Evolutionary conservation across 2,797 vertebrate species (phyloP).

Genomic region (Rachycentron canadum): DNA sequence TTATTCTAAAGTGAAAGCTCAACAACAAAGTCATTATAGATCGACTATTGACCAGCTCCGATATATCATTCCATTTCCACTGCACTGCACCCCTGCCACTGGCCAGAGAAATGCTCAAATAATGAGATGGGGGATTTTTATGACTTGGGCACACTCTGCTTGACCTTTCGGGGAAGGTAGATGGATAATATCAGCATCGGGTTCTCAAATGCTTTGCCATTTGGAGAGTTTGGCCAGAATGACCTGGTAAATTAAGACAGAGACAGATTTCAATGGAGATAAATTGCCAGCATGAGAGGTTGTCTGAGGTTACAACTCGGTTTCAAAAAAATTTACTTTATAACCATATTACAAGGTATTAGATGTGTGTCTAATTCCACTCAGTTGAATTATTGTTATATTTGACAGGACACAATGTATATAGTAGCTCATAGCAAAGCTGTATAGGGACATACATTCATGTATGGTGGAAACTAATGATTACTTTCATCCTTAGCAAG

Average conservation of each 20-base stretch:
- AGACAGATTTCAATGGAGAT: conserved; percentile 43
- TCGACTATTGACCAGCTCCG: conserved; percentile 79
- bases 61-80: conserved; percentile 83
- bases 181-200: conserved; percentile 68
- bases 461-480: neutral
- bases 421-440: neutral
- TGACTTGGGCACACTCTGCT: conserved; percentile 77
- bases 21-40: conserved; percentile 85
- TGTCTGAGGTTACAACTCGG: conserved; percentile 4
- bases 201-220: conserved; percentile 53
- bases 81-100: conserved; percentile 69
- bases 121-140: conserved; percentile 82
- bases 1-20: conserved; percentile 86
- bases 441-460: neutral
- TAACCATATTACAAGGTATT: neutral
- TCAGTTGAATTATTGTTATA: neutral
- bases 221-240: conserved; percentile 56
- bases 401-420: neutral
- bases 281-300: conserved; percentile 17
- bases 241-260: conserved; percentile 58
- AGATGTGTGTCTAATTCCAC: neutral
- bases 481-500: neutral
- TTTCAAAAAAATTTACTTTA: neutral
- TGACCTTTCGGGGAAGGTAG: conserved; percentile 77
- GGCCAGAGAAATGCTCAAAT: conserved; percentile 78